phyloP scores from a whole-genome alignment of 2,888 invertebrate species.

The Pandemis heparana region DNA sequence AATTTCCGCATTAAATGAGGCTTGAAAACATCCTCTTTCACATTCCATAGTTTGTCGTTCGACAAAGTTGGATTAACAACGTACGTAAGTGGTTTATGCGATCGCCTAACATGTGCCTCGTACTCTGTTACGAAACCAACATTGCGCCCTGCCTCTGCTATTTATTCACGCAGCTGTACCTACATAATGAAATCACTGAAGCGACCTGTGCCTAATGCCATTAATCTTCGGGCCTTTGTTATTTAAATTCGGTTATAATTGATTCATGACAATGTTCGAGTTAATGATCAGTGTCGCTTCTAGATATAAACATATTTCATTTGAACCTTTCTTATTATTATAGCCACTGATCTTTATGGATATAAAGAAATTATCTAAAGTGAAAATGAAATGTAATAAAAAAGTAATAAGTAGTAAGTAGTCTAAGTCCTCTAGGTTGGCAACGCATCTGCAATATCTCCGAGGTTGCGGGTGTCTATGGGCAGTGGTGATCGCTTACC shows the following conservation, averaged over 20 bases:
- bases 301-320: not conserved
- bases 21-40: slow-evolving; percentile 17
- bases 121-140: not conserved
- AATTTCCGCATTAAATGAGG: slow-evolving; percentile 14
- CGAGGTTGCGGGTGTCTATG: too few species aligned
- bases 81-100: slow-evolving; percentile 7
- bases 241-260: slow-evolving; percentile 16
- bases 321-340: too few species aligned
- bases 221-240: slow-evolving; percentile 8
- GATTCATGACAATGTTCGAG: not conserved
- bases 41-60: not conserved
- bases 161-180: not conserved
- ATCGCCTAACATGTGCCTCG: not conserved
- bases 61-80: not conserved
- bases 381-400: too few species aligned
- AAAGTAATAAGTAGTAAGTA: too few species aligned
- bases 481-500: too few species aligned
- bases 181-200: slow-evolving; percentile 2
- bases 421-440: too few species aligned
- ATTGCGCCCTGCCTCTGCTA: not conserved
- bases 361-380: too few species aligned
- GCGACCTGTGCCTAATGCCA: slow-evolving; percentile 1
- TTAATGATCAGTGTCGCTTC: not conserved
- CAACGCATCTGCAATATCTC: too few species aligned
- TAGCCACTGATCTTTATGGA: too few species aligned